Conservation (phyloP, 2,797 vertebrate species). For the Peromyscus eremicus region DNA sequence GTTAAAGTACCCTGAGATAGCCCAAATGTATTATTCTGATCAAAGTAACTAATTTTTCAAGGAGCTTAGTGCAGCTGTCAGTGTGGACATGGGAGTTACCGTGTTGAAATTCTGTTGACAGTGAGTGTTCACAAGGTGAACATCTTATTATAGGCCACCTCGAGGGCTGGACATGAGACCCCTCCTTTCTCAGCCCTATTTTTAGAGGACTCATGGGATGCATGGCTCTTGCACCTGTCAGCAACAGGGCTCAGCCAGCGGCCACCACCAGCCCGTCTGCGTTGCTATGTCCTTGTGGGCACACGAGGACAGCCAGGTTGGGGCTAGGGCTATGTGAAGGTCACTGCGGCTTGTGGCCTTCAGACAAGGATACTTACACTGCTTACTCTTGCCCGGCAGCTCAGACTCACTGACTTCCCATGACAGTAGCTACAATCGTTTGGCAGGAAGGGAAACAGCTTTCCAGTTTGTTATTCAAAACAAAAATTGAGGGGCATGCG, state of each 20-base stretch:
- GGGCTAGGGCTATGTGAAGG: conserved; percentile 75
- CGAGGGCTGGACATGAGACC: conserved; percentile 68
- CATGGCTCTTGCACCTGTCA: conserved; percentile 82
- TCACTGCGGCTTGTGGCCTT: conserved; percentile 57
- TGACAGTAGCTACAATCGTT: not conserved
- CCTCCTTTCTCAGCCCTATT: conserved; percentile 78
- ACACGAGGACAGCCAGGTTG: conserved; percentile 55
- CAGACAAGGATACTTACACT: conserved; percentile 1
- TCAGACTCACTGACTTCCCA: not conserved
- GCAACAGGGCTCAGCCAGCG: conserved; percentile 60
- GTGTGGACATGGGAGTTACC: not conserved
- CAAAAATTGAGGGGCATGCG: not conserved
- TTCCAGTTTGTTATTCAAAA: conserved; percentile 15
- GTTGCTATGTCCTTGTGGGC: conserved; percentile 80
- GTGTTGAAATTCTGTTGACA: conserved; percentile 45
- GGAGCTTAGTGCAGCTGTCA: not conserved
- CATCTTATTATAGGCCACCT: conserved; percentile 61
- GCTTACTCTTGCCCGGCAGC: not conserved
- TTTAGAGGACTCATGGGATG: conserved; percentile 83
- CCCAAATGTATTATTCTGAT: not conserved
- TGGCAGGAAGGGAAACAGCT: not conserved
- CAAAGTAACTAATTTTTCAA: not conserved
- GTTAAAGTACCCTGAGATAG: not conserved
- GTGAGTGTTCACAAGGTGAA: conserved; percentile 47
- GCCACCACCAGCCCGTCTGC: conserved; percentile 80